Evolutionary conservation across 2,113 vertebrate species (phyloP), one percentile per base, ranked within the genome.

Genomic region (Brachypteracias leptosomus): DNA sequence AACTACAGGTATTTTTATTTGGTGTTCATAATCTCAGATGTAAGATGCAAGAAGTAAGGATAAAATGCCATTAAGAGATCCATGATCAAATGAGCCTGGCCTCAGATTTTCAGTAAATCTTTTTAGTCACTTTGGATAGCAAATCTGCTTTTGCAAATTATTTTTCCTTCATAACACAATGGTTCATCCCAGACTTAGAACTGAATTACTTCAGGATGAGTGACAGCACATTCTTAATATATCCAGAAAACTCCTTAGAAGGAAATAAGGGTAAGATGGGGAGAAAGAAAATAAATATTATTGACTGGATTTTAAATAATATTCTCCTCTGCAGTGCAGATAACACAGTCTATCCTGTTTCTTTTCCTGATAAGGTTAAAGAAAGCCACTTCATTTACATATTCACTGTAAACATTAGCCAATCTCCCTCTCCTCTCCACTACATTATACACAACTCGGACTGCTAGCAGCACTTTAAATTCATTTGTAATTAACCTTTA

Each of bases 151-250:
- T 87, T 72, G 84, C 61, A 96, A 92, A 95, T 95, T 75, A 90
- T 92, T 91, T 86, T 92, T 82, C 87, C 46, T 85, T 95, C 42
- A n/a, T 89, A 96, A 91, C 38, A 79, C 58, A 93, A 40, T 35
- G 16, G 91, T 74, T 96, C 71, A 94, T 85, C 55, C 31, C 29
- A 70, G 89, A 79, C 78, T 94, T 55, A 80, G 63, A 85, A 72
- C 5, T 55, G 71, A 90, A 91, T 94, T 94, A 85, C 73, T 95
- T 59, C 0, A 1, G 80, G 36, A 85, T 91, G 91, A 94, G 44
- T 83, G 89, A 91, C 87, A 96, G 81, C 46, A 70, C 40, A 35
- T 85, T 95, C 94, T 92, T 95, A 96, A 95, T 85, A 90, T 73
- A 77, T 38, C 62, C 51, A 38, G 75, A 88, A 85, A 85, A 76